A percentile compares a stretch with the other conserved stretches of the same genome.
phyloP scores from a whole-genome alignment of 2,113 vertebrate genomes.

The Varanus komodoensis region DNA sequence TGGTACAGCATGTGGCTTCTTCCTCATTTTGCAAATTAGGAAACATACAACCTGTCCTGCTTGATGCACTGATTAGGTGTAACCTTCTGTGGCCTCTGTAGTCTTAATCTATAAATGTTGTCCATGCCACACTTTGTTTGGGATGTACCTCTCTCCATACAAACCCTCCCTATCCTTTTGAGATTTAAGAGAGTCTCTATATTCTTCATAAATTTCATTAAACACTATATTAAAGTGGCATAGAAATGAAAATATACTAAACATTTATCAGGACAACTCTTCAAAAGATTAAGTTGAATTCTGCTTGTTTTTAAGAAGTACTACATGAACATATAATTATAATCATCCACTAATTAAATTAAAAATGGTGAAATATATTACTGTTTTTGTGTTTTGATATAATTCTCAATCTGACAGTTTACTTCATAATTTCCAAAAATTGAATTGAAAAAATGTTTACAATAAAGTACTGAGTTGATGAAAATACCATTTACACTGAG shows the following conservation, averaged over 20 bases:
- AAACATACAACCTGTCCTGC: not conserved
- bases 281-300: not conserved
- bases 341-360: not conserved
- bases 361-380: not conserved
- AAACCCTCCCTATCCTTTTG: not conserved
- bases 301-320: slow-evolving; percentile 39
- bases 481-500: not conserved
- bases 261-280: not conserved
- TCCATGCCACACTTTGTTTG: not conserved
- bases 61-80: not conserved
- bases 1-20: not conserved
- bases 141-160: not conserved
- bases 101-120: not conserved
- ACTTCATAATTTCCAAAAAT: not conserved
- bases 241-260: not conserved
- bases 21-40: not conserved
- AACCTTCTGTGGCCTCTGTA: not conserved
- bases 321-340: not conserved
- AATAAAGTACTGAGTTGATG: slow-evolving; percentile 36
- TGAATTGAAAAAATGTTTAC: not conserved
- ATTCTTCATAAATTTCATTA: not conserved
- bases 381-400: not conserved
- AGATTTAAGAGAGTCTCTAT: not conserved
- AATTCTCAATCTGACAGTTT: not conserved
- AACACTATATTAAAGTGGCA: not conserved